Evolutionary conservation across 2,797 vertebrate species (phyloP).

Genomic region (Epinephelus awoara): DNA sequence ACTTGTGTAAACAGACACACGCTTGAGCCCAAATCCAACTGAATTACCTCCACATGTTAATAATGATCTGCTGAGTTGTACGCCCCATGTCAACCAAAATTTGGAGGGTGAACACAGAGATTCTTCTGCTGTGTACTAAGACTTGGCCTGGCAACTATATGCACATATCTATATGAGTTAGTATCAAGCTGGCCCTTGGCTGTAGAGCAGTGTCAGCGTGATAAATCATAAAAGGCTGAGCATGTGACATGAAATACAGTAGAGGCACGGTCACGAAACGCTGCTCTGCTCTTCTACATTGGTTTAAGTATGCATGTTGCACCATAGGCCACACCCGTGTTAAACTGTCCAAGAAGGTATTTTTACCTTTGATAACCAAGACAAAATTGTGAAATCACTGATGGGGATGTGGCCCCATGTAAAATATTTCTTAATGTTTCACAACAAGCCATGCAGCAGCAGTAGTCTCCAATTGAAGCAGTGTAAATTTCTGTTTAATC

Average conservation of each 20-base stretch:
- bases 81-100: conserved; percentile 33
- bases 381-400: not conserved
- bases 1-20: conserved; percentile 17
- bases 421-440: not conserved
- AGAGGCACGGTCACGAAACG: not conserved
- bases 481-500: not conserved
- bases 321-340: not conserved
- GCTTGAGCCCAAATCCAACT: conserved; percentile 35
- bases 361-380: conserved; percentile 2
- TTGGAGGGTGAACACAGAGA: conserved; percentile 7
- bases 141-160: conserved; percentile 22
- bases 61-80: conserved; percentile 28
- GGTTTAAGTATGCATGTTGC: not conserved
- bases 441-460: not conserved
- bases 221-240: conserved; percentile 24
- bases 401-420: not conserved
- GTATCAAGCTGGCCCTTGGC: conserved; percentile 14
- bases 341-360: not conserved
- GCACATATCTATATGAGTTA: not conserved
- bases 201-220: conserved; percentile 4
- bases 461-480: not conserved
- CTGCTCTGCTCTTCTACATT: not conserved
- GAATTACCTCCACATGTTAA: conserved; percentile 41
- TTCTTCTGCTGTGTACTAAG: conserved; percentile 25
- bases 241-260: conserved; percentile 5